Conservation (phyloP, 2,797 vertebrate genomes). For the Apogon talboti region DNA sequence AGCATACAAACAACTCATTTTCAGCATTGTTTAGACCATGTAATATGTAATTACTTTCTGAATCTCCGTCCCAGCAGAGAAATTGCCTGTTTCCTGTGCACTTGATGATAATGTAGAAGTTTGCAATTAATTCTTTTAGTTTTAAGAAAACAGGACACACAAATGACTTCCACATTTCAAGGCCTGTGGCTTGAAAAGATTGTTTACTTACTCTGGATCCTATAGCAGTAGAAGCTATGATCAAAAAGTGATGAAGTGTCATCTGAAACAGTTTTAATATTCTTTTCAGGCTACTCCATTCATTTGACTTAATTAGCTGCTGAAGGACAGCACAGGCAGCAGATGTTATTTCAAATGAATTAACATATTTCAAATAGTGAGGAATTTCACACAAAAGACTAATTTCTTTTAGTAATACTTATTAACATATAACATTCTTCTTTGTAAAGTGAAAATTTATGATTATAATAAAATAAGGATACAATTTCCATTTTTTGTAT, state of each 20-base stretch:
- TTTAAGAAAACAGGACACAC: not conserved
- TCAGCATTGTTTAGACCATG: constrained; percentile 54
- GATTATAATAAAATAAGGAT: constrained; percentile 2
- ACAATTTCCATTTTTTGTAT: constrained; percentile 29
- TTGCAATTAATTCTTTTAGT: constrained; percentile 3
- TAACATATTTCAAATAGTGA: constrained; percentile 22
- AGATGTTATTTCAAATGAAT: constrained; percentile 36
- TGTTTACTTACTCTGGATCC: not conserved
- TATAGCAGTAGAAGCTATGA: not conserved
- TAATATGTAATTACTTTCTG: constrained; percentile 50
- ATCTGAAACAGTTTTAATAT: constrained; percentile 1
- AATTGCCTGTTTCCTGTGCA: constrained; percentile 8
- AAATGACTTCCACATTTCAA: not conserved
- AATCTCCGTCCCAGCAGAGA: constrained; percentile 28
- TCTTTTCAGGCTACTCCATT: constrained; percentile 16
- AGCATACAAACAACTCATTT: constrained; percentile 59
- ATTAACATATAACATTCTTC: not conserved
- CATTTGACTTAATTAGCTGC: constrained; percentile 28
- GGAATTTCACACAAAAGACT: constrained; percentile 17
- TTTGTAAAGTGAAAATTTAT: constrained; percentile 3
- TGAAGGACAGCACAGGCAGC: not conserved
- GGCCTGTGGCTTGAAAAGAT: not conserved
- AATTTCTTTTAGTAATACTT: constrained; percentile 3
- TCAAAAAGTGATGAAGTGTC: constrained; percentile 19
- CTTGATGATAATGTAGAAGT: constrained; percentile 20